Conservation (phyloP, 2,888 invertebrate species). For the Chrysolina americana region DNA sequence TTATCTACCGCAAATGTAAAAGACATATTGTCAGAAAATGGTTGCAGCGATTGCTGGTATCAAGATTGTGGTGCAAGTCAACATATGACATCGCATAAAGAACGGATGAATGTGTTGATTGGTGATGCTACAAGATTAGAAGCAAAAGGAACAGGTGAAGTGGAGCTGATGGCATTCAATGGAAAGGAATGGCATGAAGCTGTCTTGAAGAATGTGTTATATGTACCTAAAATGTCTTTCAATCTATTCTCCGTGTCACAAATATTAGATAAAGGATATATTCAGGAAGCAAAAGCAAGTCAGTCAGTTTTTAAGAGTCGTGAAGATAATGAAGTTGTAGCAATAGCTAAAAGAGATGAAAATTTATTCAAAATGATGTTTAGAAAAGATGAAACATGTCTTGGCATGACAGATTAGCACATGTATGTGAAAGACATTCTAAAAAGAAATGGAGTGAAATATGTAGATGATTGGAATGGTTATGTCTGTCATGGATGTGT, state of each 20-base stretch:
- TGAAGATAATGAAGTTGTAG: constrained; percentile 39
- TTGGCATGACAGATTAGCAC: constrained; percentile 28
- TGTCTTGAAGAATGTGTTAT: constrained; percentile 40
- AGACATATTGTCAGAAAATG: constrained; percentile 31
- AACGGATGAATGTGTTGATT: constrained; percentile 37
- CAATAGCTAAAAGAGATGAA: constrained; percentile 44
- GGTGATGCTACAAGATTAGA: constrained; percentile 53
- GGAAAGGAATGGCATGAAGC: constrained; percentile 51
- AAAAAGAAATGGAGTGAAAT: constrained; percentile 28
- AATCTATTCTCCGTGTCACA: constrained; percentile 26
- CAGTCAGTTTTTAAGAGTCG: constrained; percentile 23
- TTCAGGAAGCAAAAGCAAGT: constrained; percentile 26
- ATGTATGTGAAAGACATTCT: constrained; percentile 27
- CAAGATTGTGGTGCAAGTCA: constrained; percentile 58
- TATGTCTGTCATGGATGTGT: constrained; percentile 40
- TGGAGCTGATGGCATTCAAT: constrained; percentile 51
- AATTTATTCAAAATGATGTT: constrained; percentile 38
- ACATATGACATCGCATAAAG: constrained; percentile 53
- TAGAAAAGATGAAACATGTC: constrained; percentile 26
- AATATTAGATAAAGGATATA: constrained; percentile 27
- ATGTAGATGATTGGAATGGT: constrained; percentile 41
- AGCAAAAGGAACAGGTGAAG: constrained; percentile 53
- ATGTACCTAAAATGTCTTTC: constrained; percentile 32
- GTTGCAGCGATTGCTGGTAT: constrained; percentile 46
- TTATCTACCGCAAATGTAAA: constrained; percentile 36